A percentile compares a stretch with the other conserved stretches of the same genome.
phyloP scores from a whole-genome alignment of 37 sponge, comb jelly and placozoan genomes.

The Corticium candelabrum region DNA sequence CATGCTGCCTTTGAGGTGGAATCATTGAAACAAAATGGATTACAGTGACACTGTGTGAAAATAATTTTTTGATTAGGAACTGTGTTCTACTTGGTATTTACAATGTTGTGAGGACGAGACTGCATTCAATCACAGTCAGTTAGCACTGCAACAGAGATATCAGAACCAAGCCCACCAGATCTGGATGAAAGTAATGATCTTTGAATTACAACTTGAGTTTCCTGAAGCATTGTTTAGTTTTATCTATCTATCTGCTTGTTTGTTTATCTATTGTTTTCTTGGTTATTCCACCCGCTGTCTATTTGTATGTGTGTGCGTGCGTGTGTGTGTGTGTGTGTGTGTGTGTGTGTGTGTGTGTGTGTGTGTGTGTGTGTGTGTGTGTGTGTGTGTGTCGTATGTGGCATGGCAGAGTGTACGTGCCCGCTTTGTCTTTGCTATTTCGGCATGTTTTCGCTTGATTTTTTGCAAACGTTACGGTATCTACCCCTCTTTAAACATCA shows the following conservation, averaged over 20 bases:
- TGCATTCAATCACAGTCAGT: neutral
- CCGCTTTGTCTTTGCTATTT: neutral
- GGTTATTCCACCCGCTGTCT: too few relatives aligned
- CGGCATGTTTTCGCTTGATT: neutral
- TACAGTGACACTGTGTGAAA: neutral
- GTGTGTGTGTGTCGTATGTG: neutral
- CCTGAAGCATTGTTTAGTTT: neutral
- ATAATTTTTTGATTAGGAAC: neutral
- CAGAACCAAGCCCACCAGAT: neutral
- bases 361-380: neutral
- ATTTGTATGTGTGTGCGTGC: neutral
- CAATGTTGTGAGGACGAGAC: neutral
- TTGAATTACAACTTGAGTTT: neutral
- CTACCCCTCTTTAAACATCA: neutral
- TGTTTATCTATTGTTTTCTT: too few relatives aligned
- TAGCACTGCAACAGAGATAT: neutral
- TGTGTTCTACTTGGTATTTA: neutral
- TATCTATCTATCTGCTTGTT: too few relatives aligned
- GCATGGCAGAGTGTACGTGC: neutral
- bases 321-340: neutral
- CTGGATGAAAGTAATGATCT: neutral
- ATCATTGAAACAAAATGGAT: neutral
- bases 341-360: slow-evolving; percentile 5
- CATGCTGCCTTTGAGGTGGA: neutral
- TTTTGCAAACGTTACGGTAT: neutral